These are phyloP conservation scores for Gonioctena quinquepunctata DNA, from an alignment of 1,140 invertebrate genomes.

Conservation along the genomic window DNA sequence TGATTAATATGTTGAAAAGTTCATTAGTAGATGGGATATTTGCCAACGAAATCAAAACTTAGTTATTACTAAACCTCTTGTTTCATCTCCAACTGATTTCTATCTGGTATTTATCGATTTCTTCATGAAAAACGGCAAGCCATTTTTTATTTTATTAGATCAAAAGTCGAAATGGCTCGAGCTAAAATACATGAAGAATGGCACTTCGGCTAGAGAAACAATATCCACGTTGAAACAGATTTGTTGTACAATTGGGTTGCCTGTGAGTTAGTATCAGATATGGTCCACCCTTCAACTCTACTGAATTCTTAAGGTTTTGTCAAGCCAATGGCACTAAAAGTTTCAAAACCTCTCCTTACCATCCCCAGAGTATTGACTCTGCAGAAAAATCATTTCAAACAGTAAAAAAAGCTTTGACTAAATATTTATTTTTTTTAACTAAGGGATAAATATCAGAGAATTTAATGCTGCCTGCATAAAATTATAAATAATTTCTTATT, in stretches of 20 bases:
- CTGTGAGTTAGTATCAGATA: conserved; percentile 19
- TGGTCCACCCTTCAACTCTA: too few relatives aligned
- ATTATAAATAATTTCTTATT: neutral
- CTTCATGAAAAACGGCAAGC: too few relatives aligned
- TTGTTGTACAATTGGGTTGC: conserved; percentile 32
- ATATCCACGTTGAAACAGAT: conserved; percentile 29
- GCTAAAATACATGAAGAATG: neutral
- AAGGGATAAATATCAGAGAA: neutral
- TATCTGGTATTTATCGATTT: conserved; percentile 24
- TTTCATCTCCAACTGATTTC: conserved; percentile 5
- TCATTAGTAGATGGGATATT: conserved; percentile 20
- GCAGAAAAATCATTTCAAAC: conserved; percentile 41
- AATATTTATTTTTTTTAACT: neutral
- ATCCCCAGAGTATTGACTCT: too few relatives aligned
- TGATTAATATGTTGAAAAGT: conserved; percentile 40
- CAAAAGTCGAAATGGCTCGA: too few relatives aligned
- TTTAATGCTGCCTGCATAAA: neutral
- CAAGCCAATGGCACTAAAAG: conserved; percentile 21
- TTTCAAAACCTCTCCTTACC: conserved; percentile 10
- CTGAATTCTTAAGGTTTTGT: conserved; percentile 3
- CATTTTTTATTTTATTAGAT: too few relatives aligned
- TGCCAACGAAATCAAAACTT: conserved; percentile 39
- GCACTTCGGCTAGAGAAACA: conserved; percentile 17
- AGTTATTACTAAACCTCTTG: too few relatives aligned
- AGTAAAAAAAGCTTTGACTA: neutral